Conservation (phyloP, 2,797 vertebrate genomes). For the Dryobates pubescens region DNA sequence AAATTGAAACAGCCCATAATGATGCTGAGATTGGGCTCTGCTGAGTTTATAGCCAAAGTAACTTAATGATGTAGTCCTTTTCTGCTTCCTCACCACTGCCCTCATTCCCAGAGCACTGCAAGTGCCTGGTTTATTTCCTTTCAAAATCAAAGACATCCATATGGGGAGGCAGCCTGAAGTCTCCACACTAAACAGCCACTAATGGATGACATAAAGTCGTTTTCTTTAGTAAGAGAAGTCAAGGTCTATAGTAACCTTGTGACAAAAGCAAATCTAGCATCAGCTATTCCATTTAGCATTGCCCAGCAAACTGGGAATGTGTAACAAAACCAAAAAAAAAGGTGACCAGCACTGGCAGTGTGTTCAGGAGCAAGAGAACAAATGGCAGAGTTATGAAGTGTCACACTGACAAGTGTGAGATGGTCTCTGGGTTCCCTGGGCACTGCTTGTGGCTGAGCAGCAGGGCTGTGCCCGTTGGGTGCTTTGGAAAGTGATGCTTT, state of each 20-base stretch:
- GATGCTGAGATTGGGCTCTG: constrained; percentile 2
- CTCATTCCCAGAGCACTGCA: background rate
- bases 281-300: constrained; percentile 1
- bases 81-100: background rate
- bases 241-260: constrained; percentile 7
- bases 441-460: background rate
- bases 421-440: background rate
- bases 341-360: background rate
- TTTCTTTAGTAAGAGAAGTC: constrained; percentile 11
- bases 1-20: background rate
- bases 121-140: constrained; percentile 49
- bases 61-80: background rate
- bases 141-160: constrained; percentile 23
- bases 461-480: background rate
- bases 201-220: constrained; percentile 37
- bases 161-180: background rate
- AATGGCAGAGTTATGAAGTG: background rate
- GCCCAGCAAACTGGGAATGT: background rate
- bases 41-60: constrained; percentile 27
- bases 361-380: background rate
- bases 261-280: constrained; percentile 19
- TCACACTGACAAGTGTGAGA: accelerated
- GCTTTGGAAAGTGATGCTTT: background rate
- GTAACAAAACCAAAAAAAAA: background rate
- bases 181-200: constrained; percentile 9